Conservation (phyloP, 2,113 vertebrate genomes). For the Hippoglossus stenolepis region DNA sequence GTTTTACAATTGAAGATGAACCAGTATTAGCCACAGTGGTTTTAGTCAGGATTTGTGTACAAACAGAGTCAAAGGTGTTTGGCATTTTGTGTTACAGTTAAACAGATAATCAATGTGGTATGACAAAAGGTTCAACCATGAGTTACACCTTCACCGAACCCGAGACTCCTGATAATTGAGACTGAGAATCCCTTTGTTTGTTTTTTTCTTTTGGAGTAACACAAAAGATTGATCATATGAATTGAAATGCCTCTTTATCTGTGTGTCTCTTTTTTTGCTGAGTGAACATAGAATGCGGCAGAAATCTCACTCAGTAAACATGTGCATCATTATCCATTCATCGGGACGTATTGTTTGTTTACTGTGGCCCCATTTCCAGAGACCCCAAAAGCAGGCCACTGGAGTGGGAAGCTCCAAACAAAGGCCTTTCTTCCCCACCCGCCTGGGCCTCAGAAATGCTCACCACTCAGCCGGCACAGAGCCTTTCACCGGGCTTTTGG, state of each 20-base stretch:
- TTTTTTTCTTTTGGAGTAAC: constrained; percentile 8
- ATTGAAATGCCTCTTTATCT: constrained; percentile 54
- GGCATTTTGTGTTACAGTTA: neutral
- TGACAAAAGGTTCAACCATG: constrained; percentile 10
- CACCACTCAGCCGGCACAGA: constrained; percentile 86
- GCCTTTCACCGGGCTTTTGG: constrained; percentile 86
- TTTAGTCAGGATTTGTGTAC: neutral
- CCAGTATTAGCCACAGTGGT: neutral
- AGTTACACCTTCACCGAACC: constrained; percentile 30
- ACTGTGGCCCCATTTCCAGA: constrained; percentile 89
- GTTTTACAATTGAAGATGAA: too few species aligned
- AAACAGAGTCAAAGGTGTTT: neutral
- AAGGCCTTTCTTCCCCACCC: constrained; percentile 86
- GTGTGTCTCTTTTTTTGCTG: constrained; percentile 61
- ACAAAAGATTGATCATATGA: constrained; percentile 45
- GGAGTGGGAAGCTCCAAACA: constrained; percentile 87
- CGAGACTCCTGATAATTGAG: constrained; percentile 26
- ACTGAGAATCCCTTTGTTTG: constrained; percentile 28
- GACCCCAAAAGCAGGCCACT: constrained; percentile 82
- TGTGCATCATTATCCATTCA: constrained; percentile 89
- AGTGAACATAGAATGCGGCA: constrained; percentile 78
- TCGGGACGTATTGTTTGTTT: constrained; percentile 87
- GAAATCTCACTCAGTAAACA: constrained; percentile 87
- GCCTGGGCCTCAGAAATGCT: constrained; percentile 86
- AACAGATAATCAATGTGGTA: too few species aligned